These are phyloP conservation scores for Hetaerina titia DNA, from an alignment of 2,888 invertebrate genomes.

Conservation along the genomic window DNA sequence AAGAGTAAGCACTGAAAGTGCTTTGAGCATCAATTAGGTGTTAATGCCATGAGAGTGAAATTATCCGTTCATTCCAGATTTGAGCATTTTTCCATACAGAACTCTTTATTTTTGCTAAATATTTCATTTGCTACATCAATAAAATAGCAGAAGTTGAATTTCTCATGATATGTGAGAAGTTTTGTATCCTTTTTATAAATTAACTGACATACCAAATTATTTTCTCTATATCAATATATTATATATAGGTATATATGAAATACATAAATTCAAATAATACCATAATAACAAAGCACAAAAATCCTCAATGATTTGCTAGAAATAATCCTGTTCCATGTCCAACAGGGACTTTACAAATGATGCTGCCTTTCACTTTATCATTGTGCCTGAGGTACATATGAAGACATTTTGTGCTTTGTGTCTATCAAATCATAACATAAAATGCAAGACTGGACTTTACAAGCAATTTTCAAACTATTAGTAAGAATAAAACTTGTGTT, in stretches of 20 bases:
- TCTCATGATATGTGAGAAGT: neutral
- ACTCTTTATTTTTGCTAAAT: slow-evolving; percentile 41
- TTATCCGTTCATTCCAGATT: slow-evolving; percentile 39
- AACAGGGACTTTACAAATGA: slow-evolving; percentile 37
- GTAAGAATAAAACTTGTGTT: neutral
- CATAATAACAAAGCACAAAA: neutral
- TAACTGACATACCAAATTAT: neutral
- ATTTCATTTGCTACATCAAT: slow-evolving; percentile 20
- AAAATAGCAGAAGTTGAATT: neutral
- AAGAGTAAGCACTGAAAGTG: neutral
- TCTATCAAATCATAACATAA: slow-evolving; percentile 55
- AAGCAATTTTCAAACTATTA: slow-evolving; percentile 21
- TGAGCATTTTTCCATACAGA: slow-evolving; percentile 13
- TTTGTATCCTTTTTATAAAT: neutral
- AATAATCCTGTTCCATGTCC: slow-evolving; percentile 11
- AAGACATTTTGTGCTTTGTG: slow-evolving; percentile 55
- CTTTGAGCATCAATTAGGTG: neutral
- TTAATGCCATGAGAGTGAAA: neutral
- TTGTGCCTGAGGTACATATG: slow-evolving; percentile 55
- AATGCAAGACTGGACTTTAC: slow-evolving; percentile 54
- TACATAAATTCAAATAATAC: neutral
- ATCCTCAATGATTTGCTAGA: neutral
- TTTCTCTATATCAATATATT: neutral
- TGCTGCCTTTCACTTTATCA: slow-evolving; percentile 58
- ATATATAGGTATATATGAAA: slow-evolving; percentile 25